Evolutionary conservation across 2,888 invertebrate genomes (phyloP).

Genomic region (Molanna angustata): DNA sequence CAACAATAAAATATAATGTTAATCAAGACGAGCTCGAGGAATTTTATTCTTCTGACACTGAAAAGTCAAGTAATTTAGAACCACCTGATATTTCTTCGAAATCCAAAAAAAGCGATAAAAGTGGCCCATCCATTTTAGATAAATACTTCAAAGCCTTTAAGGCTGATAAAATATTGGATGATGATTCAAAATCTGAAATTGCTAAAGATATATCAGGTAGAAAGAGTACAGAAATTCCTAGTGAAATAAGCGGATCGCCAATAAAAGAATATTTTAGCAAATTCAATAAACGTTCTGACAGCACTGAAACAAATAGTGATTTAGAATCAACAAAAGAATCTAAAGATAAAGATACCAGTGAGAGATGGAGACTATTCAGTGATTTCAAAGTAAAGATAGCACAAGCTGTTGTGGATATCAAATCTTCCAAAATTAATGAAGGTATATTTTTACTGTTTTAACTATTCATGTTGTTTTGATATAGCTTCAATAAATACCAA

Average conservation of each 20-base stretch:
- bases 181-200: constrained; percentile 35
- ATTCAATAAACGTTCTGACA: constrained; percentile 60
- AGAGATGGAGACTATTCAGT: constrained; percentile 70
- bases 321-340: constrained; percentile 39
- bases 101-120: constrained; percentile 48
- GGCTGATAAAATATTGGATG: constrained; percentile 33
- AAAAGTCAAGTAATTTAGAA: constrained; percentile 44
- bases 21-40: constrained; percentile 74
- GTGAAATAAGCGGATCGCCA: constrained; percentile 42
- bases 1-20: constrained; percentile 71
- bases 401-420: constrained; percentile 74
- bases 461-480: background rate
- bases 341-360: constrained; percentile 49
- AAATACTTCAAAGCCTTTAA: constrained; percentile 48
- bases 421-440: constrained; percentile 65
- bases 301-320: constrained; percentile 54
- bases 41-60: constrained; percentile 61
- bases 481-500: background rate
- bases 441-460: constrained; percentile 38
- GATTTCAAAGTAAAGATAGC: constrained; percentile 73
- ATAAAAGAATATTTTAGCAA: constrained; percentile 58
- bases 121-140: constrained; percentile 47
- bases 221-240: constrained; percentile 22
- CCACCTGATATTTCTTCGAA: constrained; percentile 47
- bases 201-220: constrained; percentile 23